Base-by-base conservation (phyloP, 2,888 invertebrate species). In the Philereme transversata region DNA sequence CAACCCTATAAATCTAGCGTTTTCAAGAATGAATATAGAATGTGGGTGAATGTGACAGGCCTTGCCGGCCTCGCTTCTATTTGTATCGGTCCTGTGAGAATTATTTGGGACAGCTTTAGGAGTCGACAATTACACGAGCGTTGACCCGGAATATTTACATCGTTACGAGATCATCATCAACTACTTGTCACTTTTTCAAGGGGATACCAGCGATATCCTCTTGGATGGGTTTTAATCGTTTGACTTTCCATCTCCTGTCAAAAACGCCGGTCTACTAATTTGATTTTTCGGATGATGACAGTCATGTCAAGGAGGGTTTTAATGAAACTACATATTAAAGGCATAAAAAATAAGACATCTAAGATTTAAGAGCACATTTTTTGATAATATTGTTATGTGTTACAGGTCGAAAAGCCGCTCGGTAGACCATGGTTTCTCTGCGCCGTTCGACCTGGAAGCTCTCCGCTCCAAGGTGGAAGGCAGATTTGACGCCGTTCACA, bases 341-440 rank as follows among this genome's bases (percentile, higher is more conserved):
- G 22, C 22, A 22, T 22, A 22, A 1, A 22, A 22, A 22, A 22
- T 22, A 22, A 22, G 22, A 22, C 22, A 22, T 22, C 22, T 22
- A 22, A 22, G 22, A 22, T 22, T 4, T 49, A 49, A 48, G 45
- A 43, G 51, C 43, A 38, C n/a, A 40, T 58, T 46, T 43, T 54
- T 11, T 49, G 49, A 52, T 57, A 22, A 22, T 38, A 51, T 59
- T 55, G 5, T 68, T 66, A 57, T 69, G 55, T 73, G 60, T 94
- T 94, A 69, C 94, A 97, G 97, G 97, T 97, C 96, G 87, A 97
- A 97, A 91, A 97, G 97, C 87, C 95, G 97, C 77, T 97, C 97
- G 78, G 97, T 97, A 78, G 97, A 97, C 93, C 97, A 97, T 94
- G 97, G 97, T 79, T 95, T 97, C 82, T 94, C 96, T 68, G 94